A percentile compares a stretch with the other conserved stretches of the same genome.
These are phyloP conservation scores for Cardiocondyla obscurior DNA, from an alignment of 1,140 invertebrate genomes.

Conservation along the genomic window DNA sequence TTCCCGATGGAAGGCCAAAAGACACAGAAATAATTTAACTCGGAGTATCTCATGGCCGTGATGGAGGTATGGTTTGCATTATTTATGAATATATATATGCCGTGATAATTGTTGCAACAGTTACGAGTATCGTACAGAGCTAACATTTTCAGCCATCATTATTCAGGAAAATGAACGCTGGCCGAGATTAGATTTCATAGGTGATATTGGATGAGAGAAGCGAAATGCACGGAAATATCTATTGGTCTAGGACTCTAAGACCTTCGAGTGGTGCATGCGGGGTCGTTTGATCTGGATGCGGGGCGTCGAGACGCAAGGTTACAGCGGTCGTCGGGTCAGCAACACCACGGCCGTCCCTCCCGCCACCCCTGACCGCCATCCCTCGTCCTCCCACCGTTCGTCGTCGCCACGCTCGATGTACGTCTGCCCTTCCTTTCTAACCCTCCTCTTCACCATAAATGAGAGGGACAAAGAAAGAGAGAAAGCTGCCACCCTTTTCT, in stretches of 20 bases:
- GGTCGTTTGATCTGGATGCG: conserved; percentile 72
- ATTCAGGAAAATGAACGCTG: not conserved
- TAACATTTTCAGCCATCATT: not conserved
- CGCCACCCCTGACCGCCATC: conserved; percentile 57
- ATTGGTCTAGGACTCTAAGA: conserved; percentile 43
- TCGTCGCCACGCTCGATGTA: conserved; percentile 40
- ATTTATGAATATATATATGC: too few species aligned
- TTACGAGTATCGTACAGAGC: not conserved
- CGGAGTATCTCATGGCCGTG: too few species aligned
- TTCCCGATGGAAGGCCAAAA: too few species aligned
- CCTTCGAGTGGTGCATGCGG: conserved; percentile 62
- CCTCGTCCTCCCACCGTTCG: conserved; percentile 57
- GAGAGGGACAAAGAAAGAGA: not conserved
- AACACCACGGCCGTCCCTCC: conserved; percentile 80
- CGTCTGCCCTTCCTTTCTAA: conserved; percentile 55
- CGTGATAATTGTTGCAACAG: not conserved
- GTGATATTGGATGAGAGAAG: not conserved
- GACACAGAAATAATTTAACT: too few species aligned
- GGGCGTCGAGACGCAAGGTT: conserved; percentile 78
- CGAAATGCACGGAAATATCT: conserved; percentile 40
- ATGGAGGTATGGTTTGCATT: too few species aligned
- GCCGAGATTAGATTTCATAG: not conserved
- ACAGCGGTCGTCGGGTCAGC: conserved; percentile 83
- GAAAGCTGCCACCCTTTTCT: conserved; percentile 51
- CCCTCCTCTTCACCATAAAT: conserved; percentile 45